Base-by-base conservation (phyloP, 2,113 vertebrate genomes). In the Rafetus swinhoei region DNA sequence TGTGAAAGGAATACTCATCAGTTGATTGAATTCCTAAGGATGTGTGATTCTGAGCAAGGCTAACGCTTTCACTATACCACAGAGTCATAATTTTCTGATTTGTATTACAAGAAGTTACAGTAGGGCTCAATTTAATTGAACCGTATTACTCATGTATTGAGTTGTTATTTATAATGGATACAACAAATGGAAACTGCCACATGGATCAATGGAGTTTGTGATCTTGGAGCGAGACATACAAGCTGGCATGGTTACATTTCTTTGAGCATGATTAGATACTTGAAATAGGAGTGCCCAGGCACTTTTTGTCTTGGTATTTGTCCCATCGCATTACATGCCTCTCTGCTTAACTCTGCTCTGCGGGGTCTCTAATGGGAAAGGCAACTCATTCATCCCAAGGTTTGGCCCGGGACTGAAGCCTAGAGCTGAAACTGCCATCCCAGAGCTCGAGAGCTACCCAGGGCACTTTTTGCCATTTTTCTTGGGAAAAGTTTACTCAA, bases 101-200 rank as follows among this genome's bases (percentile, higher is more conserved):
- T 21, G 32, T 74, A 12, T 16, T 65, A 15, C 1, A 57, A 87
- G 7, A 18, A 79, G 85, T 27, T 7, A 32, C 60, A n/a, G 22
- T 0, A 16, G 2, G 81, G 83, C 45, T 86, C 79, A 29, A 16
- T 4, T 9, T 14, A 52, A 15, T 39, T 4, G 81, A 76, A 8
- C 29, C 7, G 29, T 62, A 22, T 54, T 53, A 24, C 79, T 39
- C 12, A 3, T 0, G 4, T 35, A 55, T 1, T 2, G 50, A 18
- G 8, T 60, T 32, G 8, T 11, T 55, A 69, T 77, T 50, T 76
- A 0, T 80, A 32, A 24, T 84, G 86, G 10, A 19, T 22, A 3
- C 0, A n/a, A 4, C 4, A 52, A 79, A 80, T 0, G 0, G 1
- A 69, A 76, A 90, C 9, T 1, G 52, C 79, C 45, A 59, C 84